These are phyloP conservation scores for Cyaniris semiargus DNA, from an alignment of 2,888 invertebrate genomes.

Conservation along the genomic window DNA sequence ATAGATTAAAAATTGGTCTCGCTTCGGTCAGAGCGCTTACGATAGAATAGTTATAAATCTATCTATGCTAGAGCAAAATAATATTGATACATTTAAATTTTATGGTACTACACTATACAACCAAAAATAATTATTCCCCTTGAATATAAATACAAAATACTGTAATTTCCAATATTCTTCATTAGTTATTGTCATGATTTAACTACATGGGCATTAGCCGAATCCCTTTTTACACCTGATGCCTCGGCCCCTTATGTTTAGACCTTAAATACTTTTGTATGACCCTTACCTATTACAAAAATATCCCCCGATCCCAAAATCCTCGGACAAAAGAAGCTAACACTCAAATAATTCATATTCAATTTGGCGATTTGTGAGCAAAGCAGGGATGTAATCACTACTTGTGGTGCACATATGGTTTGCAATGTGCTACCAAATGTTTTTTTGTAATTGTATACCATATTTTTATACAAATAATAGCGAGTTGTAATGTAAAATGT, in stretches of 20 bases:
- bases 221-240: constrained; percentile 50
- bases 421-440: constrained; percentile 34
- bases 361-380: constrained; percentile 83
- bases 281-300: constrained; percentile 64
- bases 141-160: background rate
- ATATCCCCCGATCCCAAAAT: constrained; percentile 64
- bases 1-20: too few relatives aligned
- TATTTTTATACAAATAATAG: constrained; percentile 22
- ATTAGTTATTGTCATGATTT: constrained; percentile 30
- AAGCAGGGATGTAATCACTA: constrained; percentile 59
- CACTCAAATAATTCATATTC: constrained; percentile 83
- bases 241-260: constrained; percentile 57
- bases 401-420: constrained; percentile 39
- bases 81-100: background rate
- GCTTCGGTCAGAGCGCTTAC: too few relatives aligned
- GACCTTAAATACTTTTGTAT: constrained; percentile 68
- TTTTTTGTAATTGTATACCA: constrained; percentile 18
- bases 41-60: too few relatives aligned
- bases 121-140: background rate
- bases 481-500: background rate
- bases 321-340: constrained; percentile 76
- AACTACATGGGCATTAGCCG: constrained; percentile 29
- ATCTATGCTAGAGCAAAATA: background rate
- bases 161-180: constrained; percentile 25
- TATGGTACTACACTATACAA: background rate